Evolutionary conservation across 2,113 vertebrate species (phyloP), one percentile per base, ranked within the genome.

Genomic region (Cyprinodon variegatus): DNA sequence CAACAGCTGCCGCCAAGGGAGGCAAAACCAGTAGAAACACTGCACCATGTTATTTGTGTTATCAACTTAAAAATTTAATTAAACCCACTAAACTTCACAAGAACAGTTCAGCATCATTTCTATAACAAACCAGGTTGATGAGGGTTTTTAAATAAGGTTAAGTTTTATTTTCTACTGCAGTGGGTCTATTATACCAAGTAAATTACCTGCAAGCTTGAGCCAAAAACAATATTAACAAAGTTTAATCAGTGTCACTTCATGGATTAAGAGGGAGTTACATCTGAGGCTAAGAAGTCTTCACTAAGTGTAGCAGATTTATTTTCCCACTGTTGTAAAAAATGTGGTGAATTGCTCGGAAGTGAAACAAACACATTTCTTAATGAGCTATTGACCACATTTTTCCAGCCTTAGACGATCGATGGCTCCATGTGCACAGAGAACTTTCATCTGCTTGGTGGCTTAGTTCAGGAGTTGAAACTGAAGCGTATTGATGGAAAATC

Each of bases 401-500:
- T 72, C 43, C 8, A 48, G 45, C 46, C 4, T 64, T 22, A n/a
- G 48, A 48, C 59, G 38, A 3, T 60, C 22, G 11, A 64, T 69
- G 5, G 36, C 61, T 78, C 29, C 77, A 46, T 67, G 17, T 61
- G 36, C 50, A 70, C 15, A 72, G 43, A 11, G 61, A 83, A 71
- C 68, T 73, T 14, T 65, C 29, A 50, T 67, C 60, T 77, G 39
- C 57, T 77, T 6, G 1, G 53, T 61, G 38, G 67, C 61, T 83
- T 72, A 64, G 50, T 81, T 83, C 71, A 65, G 74, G 66, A 82
- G 78, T 29, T 17, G 66, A 83, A 70, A 57, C 11, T 36, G 70
- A 7, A 22, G 48, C 17, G 38, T 63, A 78, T 73, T 80, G 84
- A 79, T 76, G 74, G 57, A 74, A 53, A 69, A 41, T 82, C 72